Evolutionary conservation across 2,113 vertebrate species (phyloP), one percentile per base, ranked within the genome.

Genomic region (Heterocephalus glaber): DNA sequence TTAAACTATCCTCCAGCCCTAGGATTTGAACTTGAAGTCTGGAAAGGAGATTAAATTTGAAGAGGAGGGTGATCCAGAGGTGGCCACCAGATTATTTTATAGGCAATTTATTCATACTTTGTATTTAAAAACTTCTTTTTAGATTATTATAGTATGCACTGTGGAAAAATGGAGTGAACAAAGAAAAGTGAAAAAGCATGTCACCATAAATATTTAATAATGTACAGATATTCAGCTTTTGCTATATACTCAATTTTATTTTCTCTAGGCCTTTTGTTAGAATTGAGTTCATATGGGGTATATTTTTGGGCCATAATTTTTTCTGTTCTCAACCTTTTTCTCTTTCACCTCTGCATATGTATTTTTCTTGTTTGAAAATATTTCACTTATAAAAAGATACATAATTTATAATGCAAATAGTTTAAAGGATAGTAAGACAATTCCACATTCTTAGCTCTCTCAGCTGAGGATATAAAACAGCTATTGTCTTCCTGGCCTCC

Each of bases 191-290:
- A 79, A 60, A 89, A 81, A 83, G 13, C n/a, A 16, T 44, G 17
- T 72, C 58, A 35, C 20, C 77, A 20, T 60, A 35, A 92, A 86
- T 2, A 20, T 38, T 91, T 52, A 79, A 16, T 58, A 13, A 35
- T 68, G 44, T 77, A 54, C 33, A 35, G 13, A 38, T 60, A 76
- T 9, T 84, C 17, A 61, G 1, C 41, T 38, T 63, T 60, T 68
- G 80, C 41, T 70, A 0, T 33, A 19, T 49, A 12, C 19, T 88
- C 11, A n/a, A 14, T 44, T n/a, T n/a, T 77, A 0, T 30, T 86
- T 96, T 41, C 84, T 72, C 41, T 60, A 44, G 60, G 38, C 16
- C 30, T 90, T 95, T 95, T 47, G 58, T 88, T 94, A 89, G 56
- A 70, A 65, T 33, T 38, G 9, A 54, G 20, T 94, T 92, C 24